These are phyloP conservation scores for Patiria pectinifera DNA, from an alignment of 53 echinoderm and acorn worm species.

Conservation along the genomic window DNA sequence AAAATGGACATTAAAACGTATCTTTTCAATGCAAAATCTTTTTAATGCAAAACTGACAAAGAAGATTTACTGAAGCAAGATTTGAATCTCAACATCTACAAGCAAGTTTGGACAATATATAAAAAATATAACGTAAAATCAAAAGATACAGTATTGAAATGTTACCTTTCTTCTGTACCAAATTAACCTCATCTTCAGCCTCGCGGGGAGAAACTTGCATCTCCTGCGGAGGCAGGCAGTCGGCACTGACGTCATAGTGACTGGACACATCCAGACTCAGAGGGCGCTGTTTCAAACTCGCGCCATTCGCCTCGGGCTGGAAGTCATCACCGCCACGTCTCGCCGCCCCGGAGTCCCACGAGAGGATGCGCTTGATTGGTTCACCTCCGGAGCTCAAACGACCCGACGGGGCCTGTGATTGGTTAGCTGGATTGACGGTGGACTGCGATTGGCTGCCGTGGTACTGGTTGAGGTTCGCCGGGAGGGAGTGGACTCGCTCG, in stretches of 20 bases:
- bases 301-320: not conserved
- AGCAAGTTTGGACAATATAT: not conserved
- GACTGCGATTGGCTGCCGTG: slow-evolving; percentile 59
- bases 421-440: not conserved
- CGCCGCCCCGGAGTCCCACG: slow-evolving; percentile 53
- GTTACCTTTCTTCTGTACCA: slow-evolving; percentile 76
- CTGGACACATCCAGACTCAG: slow-evolving; percentile 52
- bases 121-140: not conserved
- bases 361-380: slow-evolving; percentile 56
- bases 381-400: not conserved
- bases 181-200: slow-evolving; percentile 55
- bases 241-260: slow-evolving; percentile 68
- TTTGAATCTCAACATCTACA: too few relatives aligned
- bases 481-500: slow-evolving; percentile 58
- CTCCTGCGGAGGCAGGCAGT: slow-evolving; percentile 80
- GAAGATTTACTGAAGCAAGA: too few relatives aligned
- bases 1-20: too few relatives aligned
- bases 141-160: not conserved
- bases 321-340: not conserved
- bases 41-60: too few relatives aligned
- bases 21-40: too few relatives aligned
- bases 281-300: slow-evolving; percentile 47
- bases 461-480: slow-evolving; percentile 56
- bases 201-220: slow-evolving; percentile 79
- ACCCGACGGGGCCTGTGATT: not conserved